Percentiles rank a stretch among this genome's conserved stretches.
Conservation (phyloP, 1,140 invertebrate species). For the Zaprionus gabonicus region DNA sequence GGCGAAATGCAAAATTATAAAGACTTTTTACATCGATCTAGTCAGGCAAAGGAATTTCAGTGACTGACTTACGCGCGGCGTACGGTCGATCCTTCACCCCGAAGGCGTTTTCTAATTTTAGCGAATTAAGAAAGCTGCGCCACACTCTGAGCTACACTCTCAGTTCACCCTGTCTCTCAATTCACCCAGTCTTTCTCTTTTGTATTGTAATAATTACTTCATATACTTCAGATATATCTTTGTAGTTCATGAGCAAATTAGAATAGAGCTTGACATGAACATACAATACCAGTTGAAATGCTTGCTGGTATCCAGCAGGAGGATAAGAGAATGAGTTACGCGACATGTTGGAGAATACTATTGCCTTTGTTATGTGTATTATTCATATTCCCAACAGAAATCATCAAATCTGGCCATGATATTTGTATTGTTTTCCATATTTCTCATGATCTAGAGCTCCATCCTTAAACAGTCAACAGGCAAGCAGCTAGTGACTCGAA, state of each 20-base stretch:
- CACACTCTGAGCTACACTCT: background rate
- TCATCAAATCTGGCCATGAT: background rate
- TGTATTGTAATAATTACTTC: no score
- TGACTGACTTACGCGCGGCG: no score
- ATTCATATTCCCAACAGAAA: background rate
- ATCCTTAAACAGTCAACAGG: background rate
- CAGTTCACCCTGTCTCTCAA: no score
- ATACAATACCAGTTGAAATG: background rate
- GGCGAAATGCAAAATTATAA: no score
- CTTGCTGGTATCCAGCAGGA: background rate
- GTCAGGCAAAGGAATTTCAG: no score
- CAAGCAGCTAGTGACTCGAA: background rate
- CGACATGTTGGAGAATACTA: background rate
- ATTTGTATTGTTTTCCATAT: no score
- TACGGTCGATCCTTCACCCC: background rate
- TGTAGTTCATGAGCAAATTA: no score
- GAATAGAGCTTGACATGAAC: background rate
- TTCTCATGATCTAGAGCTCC: background rate
- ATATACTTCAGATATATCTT: no score
- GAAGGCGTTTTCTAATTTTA: background rate
- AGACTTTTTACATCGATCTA: no score
- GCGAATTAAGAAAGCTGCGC: background rate
- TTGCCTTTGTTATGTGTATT: background rate
- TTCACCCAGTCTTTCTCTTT: no score
- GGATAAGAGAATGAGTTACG: slow-evolving; percentile 15